These are phyloP conservation scores for Seira ritae DNA, from an alignment of 2,888 invertebrate species.

Conservation along the genomic window DNA sequence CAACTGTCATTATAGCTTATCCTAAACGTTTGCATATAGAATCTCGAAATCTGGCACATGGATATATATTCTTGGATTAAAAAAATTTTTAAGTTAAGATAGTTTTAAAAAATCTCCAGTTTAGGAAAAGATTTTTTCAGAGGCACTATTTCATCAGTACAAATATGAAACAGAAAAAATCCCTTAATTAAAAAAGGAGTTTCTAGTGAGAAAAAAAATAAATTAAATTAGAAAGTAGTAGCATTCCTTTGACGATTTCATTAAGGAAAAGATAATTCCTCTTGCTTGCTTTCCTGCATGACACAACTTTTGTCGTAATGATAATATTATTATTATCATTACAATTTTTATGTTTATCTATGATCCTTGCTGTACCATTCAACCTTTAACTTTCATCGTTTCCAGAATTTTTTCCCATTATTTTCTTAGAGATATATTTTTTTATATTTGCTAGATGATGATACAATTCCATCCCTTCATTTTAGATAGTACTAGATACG, in stretches of 20 bases:
- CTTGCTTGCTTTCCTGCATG: constrained; percentile 45
- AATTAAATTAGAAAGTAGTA: constrained; percentile 13
- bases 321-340: constrained; percentile 32
- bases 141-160: too few relatives aligned
- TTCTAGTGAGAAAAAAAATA: not conserved
- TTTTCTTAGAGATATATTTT: not conserved
- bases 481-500: not conserved
- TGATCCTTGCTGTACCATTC: not conserved
- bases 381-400: constrained; percentile 3
- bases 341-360: constrained; percentile 15
- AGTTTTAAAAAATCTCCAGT: too few relatives aligned
- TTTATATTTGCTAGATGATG: too few relatives aligned
- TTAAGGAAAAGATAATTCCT: constrained; percentile 54
- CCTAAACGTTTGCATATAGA: too few relatives aligned
- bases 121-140: too few relatives aligned
- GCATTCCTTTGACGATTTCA: constrained; percentile 39
- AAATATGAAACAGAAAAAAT: not conserved
- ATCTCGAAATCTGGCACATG: too few relatives aligned
- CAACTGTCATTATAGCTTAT: too few relatives aligned
- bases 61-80: too few relatives aligned
- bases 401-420: constrained; percentile 27
- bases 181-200: constrained; percentile 15
- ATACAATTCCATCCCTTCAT: not conserved
- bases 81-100: too few relatives aligned
- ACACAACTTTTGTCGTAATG: constrained; percentile 28